These are phyloP conservation scores for Tapera naevia DNA, from an alignment of 2,797 vertebrate genomes.

Conservation along the genomic window DNA sequence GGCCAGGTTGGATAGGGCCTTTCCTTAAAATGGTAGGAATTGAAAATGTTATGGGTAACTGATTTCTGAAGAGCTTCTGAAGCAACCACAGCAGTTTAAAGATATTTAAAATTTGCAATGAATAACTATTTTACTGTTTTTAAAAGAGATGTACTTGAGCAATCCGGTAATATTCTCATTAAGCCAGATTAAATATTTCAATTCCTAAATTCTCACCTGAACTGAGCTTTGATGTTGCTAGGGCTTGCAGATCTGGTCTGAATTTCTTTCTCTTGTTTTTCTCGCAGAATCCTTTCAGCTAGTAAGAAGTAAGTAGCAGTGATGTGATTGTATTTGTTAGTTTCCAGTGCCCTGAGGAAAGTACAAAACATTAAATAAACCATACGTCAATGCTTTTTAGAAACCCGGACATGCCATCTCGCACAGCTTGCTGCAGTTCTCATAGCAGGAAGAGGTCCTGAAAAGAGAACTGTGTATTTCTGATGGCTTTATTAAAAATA, in stretches of 20 bases:
- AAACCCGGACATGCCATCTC: neutral
- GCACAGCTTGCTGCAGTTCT: neutral
- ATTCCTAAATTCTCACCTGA: constrained; percentile 83
- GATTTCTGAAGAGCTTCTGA: neutral
- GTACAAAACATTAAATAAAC: constrained; percentile 7
- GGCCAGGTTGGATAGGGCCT: no score
- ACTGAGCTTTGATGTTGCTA: constrained; percentile 96
- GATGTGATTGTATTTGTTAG: constrained; percentile 99
- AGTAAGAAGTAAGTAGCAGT: constrained; percentile 98
- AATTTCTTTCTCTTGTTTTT: constrained; percentile 97
- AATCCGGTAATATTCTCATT: neutral
- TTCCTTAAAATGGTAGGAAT: neutral
- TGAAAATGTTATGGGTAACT: neutral
- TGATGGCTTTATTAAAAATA: neutral
- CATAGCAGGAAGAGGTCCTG: neutral
- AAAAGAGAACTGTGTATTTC: neutral
- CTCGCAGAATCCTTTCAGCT: constrained; percentile 93
- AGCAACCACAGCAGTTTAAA: neutral
- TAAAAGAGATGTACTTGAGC: neutral
- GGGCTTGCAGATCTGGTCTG: constrained; percentile 94
- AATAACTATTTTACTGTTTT: neutral
- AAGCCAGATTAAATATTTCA: neutral
- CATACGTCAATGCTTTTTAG: neutral
- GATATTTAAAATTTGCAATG: neutral
- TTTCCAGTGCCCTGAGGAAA: constrained; percentile 89